These are phyloP conservation scores for Paramisgurnus dabryanus DNA, from an alignment of 2,113 vertebrate species.

Conservation along the genomic window DNA sequence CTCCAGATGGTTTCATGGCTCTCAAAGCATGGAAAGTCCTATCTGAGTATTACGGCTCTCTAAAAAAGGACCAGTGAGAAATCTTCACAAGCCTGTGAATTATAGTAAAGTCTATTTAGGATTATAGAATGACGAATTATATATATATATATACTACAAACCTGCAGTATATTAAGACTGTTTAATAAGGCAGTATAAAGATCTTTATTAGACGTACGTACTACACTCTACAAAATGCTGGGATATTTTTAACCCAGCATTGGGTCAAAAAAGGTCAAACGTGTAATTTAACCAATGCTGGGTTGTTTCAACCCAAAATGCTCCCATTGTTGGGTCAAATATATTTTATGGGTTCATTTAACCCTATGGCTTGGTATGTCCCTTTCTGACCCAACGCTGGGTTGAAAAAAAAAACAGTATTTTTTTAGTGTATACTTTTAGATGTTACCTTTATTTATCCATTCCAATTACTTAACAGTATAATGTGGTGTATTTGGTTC, in stretches of 20 bases:
- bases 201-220: constrained; percentile 11
- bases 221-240: too few relatives aligned
- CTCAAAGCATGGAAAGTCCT: constrained; percentile 94
- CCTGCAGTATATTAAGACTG: background rate
- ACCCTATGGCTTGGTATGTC: too few relatives aligned
- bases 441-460: constrained; percentile 9
- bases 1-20: constrained; percentile 96
- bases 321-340: too few relatives aligned
- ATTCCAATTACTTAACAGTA: background rate
- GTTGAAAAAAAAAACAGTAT: background rate
- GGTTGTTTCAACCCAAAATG: too few relatives aligned
- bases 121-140: background rate
- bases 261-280: too few relatives aligned
- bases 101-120: background rate
- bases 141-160: constrained; percentile 9
- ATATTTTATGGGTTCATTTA: too few relatives aligned
- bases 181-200: too few relatives aligned
- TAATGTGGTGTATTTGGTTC: background rate
- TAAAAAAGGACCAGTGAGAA: constrained; percentile 82
- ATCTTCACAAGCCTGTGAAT: background rate
- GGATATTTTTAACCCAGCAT: too few relatives aligned
- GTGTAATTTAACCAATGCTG: too few relatives aligned
- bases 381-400: too few relatives aligned
- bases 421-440: constrained; percentile 5
- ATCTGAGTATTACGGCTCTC: constrained; percentile 87